These are phyloP conservation scores for Adelosebastes latens DNA, from an alignment of 2,797 vertebrate genomes.

Conservation along the genomic window DNA sequence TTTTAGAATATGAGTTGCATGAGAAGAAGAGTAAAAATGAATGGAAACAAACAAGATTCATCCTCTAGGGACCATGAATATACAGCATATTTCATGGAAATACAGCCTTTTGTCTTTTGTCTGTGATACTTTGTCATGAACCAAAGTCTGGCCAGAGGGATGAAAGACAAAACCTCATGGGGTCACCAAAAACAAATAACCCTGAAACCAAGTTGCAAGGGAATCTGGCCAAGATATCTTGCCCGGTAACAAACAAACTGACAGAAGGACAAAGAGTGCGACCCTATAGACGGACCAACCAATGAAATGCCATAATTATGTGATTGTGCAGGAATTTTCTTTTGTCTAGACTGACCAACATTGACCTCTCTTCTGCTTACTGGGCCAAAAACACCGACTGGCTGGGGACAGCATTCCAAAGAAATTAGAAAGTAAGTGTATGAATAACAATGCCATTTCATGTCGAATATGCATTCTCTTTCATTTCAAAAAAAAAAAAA, in stretches of 20 bases:
- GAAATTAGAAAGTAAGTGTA: slow-evolving; percentile 9
- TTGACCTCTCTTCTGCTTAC: background rate
- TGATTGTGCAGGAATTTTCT: background rate
- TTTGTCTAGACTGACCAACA: background rate
- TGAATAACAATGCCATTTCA: background rate
- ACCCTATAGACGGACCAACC: background rate
- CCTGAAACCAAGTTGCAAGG: background rate
- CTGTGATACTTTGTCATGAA: background rate
- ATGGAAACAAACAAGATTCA: background rate
- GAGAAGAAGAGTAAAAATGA: background rate
- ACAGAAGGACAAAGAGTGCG: background rate
- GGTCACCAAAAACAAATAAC: background rate
- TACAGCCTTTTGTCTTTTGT: background rate
- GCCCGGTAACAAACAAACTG: background rate
- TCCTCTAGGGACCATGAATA: background rate
- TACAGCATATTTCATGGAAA: background rate
- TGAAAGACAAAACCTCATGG: background rate
- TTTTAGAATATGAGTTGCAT: background rate
- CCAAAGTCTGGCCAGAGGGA: background rate
- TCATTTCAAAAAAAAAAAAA: background rate
- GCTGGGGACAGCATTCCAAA: background rate
- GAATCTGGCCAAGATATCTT: background rate
- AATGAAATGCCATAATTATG: background rate
- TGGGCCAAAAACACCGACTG: background rate
- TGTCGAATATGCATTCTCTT: background rate